Evolutionary conservation across 2,888 invertebrate genomes (phyloP).

Genomic region (Notocelia uddmanniana): DNA sequence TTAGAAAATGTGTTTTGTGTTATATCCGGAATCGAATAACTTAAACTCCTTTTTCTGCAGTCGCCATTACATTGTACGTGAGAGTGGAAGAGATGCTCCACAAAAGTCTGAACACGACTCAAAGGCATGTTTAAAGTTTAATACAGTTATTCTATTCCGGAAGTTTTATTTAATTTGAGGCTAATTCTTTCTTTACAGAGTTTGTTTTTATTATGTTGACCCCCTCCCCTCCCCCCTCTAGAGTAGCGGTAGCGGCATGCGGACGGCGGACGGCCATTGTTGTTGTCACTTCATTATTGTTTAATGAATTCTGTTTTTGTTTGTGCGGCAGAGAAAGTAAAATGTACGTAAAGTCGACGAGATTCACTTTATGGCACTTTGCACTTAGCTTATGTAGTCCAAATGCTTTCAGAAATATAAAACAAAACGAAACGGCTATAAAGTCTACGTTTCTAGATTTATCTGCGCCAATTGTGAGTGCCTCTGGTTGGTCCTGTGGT

Average conservation of each 20-base stretch:
- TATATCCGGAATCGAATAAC: slow-evolving; percentile 8
- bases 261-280: slow-evolving; percentile 49
- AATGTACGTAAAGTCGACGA: slow-evolving; percentile 69
- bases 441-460: no score
- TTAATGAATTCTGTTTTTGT: slow-evolving; percentile 60
- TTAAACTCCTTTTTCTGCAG: no score
- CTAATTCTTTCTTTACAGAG: slow-evolving; percentile 68
- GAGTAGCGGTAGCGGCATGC: slow-evolving; percentile 63
- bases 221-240: slow-evolving; percentile 42
- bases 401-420: not conserved
- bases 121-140: no score
- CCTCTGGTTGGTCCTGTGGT: no score
- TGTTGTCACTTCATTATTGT: not conserved
- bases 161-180: slow-evolving; percentile 49
- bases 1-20: not conserved
- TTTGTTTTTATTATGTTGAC: slow-evolving; percentile 59
- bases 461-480: no score
- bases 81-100: no score
- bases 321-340: slow-evolving; percentile 82
- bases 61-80: no score
- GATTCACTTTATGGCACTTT: slow-evolving; percentile 34
- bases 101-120: no score
- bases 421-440: not conserved
- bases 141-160: not conserved
- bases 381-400: not conserved